A percentile compares a stretch with the other conserved stretches of the same genome.
These are phyloP conservation scores for Chamaetylas fuelleborni DNA, from an alignment of 2,113 vertebrate species.

Conservation along the genomic window DNA sequence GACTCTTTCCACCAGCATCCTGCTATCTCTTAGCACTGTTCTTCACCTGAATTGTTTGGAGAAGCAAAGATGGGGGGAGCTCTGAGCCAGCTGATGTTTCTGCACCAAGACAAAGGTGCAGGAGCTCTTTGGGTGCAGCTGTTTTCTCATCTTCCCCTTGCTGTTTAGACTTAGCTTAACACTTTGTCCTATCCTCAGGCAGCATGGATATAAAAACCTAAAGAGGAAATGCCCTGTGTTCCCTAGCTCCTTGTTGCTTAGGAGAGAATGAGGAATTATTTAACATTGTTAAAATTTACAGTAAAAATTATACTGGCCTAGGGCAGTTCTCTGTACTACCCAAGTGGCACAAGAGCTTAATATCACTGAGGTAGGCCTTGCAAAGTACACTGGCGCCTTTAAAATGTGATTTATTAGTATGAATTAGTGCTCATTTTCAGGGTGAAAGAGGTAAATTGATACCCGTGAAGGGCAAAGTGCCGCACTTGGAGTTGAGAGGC, in stretches of 20 bases:
- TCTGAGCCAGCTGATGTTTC: neutral
- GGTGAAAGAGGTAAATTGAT: neutral
- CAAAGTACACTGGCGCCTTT: neutral
- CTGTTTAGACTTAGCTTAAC: neutral
- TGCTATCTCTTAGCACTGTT: neutral
- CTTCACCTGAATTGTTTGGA: neutral
- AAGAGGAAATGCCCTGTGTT: neutral
- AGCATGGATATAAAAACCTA: neutral
- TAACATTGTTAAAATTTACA: slow-evolving; percentile 14
- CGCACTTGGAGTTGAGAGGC: neutral
- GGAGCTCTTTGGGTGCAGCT: neutral
- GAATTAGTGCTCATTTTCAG: neutral
- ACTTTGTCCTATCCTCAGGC: neutral
- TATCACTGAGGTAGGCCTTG: neutral
- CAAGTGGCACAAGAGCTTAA: neutral
- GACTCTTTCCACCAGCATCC: neutral
- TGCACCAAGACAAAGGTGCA: neutral
- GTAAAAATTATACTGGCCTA: neutral
- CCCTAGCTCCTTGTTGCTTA: neutral
- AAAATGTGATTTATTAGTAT: neutral
- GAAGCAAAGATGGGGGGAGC: neutral
- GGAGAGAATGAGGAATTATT: neutral
- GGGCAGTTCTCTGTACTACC: neutral
- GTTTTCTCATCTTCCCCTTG: neutral
- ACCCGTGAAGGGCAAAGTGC: neutral